Conservation (phyloP, 2,888 invertebrate species). For the Sericinus montela region DNA sequence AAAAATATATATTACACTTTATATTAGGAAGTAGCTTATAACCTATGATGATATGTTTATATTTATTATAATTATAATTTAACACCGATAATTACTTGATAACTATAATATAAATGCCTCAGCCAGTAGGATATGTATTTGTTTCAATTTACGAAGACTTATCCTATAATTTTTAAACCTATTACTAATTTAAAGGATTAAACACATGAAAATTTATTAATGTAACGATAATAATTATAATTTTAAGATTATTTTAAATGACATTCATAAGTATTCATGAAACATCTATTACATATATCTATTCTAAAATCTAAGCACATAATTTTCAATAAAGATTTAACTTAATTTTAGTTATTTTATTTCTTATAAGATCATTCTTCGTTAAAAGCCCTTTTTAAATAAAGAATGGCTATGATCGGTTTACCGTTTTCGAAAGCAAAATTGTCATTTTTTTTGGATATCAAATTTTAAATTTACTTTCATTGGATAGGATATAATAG, state of each 20-base stretch:
- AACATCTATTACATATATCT: conserved; percentile 40
- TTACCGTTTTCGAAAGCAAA: conserved; percentile 61
- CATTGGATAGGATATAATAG: conserved; percentile 19
- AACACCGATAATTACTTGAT: conserved; percentile 57
- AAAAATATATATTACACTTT: conserved; percentile 30
- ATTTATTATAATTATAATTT: conserved; percentile 24
- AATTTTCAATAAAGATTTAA: conserved; percentile 35
- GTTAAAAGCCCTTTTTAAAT: conserved; percentile 35
- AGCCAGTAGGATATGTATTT: conserved; percentile 76
- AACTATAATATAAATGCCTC: conserved; percentile 70
- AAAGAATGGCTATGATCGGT: conserved; percentile 56
- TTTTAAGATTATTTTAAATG: conserved; percentile 23
- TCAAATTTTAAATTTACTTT: conserved; percentile 20
- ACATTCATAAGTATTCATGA: conserved; percentile 37
- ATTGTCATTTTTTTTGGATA: conserved; percentile 33
- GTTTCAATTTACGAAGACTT: conserved; percentile 69
- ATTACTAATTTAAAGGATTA: conserved; percentile 49
- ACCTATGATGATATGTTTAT: conserved; percentile 24
- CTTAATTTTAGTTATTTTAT: conserved; percentile 35
- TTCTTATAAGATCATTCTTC: conserved; percentile 30
- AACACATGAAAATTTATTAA: conserved; percentile 46
- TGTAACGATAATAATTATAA: conserved; percentile 21
- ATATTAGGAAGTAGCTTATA: conserved; percentile 36
- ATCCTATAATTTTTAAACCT: conserved; percentile 39
- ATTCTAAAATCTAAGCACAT: conserved; percentile 29